Conservation (phyloP, 1,140 invertebrate species). For the Ridgeia piscesae region DNA sequence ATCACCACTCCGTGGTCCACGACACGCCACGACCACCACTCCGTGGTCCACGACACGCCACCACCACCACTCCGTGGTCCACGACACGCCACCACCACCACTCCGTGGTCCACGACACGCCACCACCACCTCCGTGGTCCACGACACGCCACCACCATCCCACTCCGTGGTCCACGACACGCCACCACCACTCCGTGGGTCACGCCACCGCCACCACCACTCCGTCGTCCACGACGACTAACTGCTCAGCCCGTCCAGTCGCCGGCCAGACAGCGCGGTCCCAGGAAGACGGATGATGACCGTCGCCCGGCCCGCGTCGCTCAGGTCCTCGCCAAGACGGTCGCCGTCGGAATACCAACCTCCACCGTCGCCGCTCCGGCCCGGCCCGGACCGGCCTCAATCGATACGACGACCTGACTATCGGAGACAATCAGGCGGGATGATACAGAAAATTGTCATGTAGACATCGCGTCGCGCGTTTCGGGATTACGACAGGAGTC, state of each 20-base stretch:
- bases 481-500: not conserved
- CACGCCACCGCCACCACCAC: not conserved
- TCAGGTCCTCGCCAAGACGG: not conserved
- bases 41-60: no score
- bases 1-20: no score
- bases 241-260: no score
- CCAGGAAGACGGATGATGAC: not conserved
- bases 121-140: no score
- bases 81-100: no score
- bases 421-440: not conserved
- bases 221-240: not conserved
- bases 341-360: not conserved
- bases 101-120: no score
- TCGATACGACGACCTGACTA: not conserved
- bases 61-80: no score
- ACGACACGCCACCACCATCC: no score
- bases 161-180: no score
- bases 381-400: not conserved
- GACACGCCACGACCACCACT: no score
- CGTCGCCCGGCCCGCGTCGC: no score
- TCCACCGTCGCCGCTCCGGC: not conserved
- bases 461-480: not conserved
- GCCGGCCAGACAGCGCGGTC: not conserved
- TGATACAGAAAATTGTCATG: not conserved
- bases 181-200: no score